Conservation (phyloP, 2,797 vertebrate genomes). For the Gouania willdenowi region DNA sequence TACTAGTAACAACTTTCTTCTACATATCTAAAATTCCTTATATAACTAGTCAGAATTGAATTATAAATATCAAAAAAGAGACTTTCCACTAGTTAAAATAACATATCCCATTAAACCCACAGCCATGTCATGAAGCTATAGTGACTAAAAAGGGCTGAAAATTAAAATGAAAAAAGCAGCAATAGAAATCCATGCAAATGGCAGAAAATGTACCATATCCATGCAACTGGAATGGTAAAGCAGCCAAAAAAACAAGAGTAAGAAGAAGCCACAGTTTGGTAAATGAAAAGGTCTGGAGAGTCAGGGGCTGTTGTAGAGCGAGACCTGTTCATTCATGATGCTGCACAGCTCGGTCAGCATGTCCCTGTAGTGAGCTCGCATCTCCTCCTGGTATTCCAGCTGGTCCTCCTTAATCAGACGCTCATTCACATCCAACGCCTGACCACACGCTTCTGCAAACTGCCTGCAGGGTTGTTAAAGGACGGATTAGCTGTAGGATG, state of each 20-base stretch:
- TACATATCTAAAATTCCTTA: too few relatives aligned
- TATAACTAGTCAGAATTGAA: too few relatives aligned
- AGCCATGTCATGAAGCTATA: conserved; percentile 51
- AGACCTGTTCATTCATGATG: conserved; percentile 97
- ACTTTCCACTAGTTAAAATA: too few relatives aligned
- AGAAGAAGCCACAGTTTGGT: background rate
- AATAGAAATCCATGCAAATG: conserved; percentile 5
- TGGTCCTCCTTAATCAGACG: conserved; percentile 98
- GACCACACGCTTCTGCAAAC: conserved; percentile 94
- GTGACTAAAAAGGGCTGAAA: conserved; percentile 30
- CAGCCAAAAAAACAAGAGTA: background rate
- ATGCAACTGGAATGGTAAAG: background rate
- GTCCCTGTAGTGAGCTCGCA: conserved; percentile 94
- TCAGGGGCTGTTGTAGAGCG: conserved; percentile 4
- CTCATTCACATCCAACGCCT: conserved; percentile 92
- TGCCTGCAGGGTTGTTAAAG: conserved; percentile 86
- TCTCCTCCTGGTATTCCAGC: conserved; percentile 96
- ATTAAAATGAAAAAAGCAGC: conserved; percentile 6
- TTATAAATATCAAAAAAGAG: too few relatives aligned
- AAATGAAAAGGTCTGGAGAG: background rate
- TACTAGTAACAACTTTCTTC: too few relatives aligned
- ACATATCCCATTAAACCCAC: too few relatives aligned
- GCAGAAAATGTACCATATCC: conserved; percentile 10
- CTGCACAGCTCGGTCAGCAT: conserved; percentile 90
- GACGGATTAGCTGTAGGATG: too few relatives aligned